Evolutionary conservation across 2,888 invertebrate species (phyloP).

Genomic region (Tipula lateralis): DNA sequence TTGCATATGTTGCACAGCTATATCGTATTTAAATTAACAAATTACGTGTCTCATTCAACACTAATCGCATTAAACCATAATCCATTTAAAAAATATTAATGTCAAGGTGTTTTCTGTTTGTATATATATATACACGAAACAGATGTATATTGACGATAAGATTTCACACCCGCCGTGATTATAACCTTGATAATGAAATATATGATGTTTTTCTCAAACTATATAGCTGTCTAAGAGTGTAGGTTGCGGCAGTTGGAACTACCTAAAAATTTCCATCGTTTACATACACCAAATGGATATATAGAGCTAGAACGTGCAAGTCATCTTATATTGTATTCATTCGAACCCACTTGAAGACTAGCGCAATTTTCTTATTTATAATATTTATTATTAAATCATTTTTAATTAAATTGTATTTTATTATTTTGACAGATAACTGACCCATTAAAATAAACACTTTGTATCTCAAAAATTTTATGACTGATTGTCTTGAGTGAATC

Average conservation of each 20-base stretch:
- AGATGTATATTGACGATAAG: background rate
- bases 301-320: background rate
- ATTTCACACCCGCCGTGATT: background rate
- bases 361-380: background rate
- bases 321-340: background rate
- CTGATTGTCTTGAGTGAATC: background rate
- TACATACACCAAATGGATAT: background rate
- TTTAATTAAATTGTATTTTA: background rate
- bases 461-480: background rate
- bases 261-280: background rate
- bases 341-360: background rate
- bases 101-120: background rate
- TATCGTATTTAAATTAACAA: background rate
- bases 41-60: background rate
- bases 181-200: slow-evolving; percentile 4
- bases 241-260: background rate
- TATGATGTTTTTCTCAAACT: background rate
- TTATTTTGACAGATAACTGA: background rate
- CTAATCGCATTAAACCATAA: background rate
- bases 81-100: background rate
- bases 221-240: background rate
- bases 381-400: background rate
- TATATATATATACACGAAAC: background rate
- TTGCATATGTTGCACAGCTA: background rate
- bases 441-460: background rate